Evolutionary conservation across 2,797 vertebrate genomes (phyloP), one percentile per base, ranked within the genome.

Genomic region (Gouania willdenowi): DNA sequence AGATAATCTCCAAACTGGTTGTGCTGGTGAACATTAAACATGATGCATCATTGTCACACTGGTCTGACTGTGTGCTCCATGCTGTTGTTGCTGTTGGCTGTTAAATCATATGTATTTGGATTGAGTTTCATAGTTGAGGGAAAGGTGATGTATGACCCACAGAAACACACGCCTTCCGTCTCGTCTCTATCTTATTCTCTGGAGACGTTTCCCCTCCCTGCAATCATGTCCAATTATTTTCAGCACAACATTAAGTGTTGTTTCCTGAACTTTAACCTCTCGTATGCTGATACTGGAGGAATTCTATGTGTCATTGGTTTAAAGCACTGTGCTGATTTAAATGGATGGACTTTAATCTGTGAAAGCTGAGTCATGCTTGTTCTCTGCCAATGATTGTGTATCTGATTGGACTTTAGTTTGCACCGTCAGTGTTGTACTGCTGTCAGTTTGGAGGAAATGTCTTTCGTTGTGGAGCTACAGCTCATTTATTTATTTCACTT

Each of bases 331-430:
- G 31, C 60, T 54, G 9, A 63, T 53, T 47, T 44, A 25, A 59
- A 56, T 31, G 27, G 10, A 0, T 65, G 73, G 69, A 84, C 81
- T 80, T 82, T 69, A 71, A 47, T 66, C 75, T 40, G n/a, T 21
- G 17, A 28, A 32, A 41, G 15, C 30, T 27, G 15, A 22, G 6
- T 18, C 25, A 34, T 22, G 32, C 12, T 20, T 25, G 21, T 17
- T 37, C 10, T 30, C 5, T 1, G 28, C 41, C 39, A 22, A 1
- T 62, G 63, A 80, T 56, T 70, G 49, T 35, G 9, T 78, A 79
- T 80, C 75, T 54, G 12, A 35, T 38, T 76, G 76, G 76, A 82
- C 79, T 86, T 82, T 69, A 66, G 55, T 23, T 49, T 4, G 29
- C 52, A 53, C 63, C 56, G 54, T 55, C 48, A 59, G 11, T 16